Percentiles rank a stretch among this genome's conserved stretches.
Evolutionary conservation across 2,888 invertebrate species (phyloP).

Genomic region (Drosophila aldrichi): DNA sequence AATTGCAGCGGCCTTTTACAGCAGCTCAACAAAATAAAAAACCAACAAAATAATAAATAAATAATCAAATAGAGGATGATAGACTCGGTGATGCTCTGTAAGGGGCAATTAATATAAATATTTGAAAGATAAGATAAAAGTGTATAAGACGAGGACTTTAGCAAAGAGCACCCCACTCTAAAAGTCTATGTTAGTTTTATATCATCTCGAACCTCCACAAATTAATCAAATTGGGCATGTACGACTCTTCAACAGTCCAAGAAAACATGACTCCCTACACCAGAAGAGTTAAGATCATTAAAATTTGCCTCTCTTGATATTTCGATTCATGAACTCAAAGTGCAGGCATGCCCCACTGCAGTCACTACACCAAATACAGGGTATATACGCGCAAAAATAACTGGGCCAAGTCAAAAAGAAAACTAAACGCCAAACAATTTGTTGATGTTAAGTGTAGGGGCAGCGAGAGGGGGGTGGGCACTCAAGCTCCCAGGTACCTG

Average conservation of each 20-base stretch:
- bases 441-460: not conserved
- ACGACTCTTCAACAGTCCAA: too few relatives aligned
- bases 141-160: too few relatives aligned
- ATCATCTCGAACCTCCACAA: too few relatives aligned
- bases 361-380: not conserved
- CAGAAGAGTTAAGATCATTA: not conserved
- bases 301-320: not conserved
- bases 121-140: too few relatives aligned
- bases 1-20: slow-evolving; percentile 57
- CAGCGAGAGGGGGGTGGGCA: too few relatives aligned
- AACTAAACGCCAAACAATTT: slow-evolving; percentile 37
- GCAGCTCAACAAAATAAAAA: slow-evolving; percentile 12
- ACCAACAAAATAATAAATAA: not conserved
- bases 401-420: slow-evolving; percentile 39
- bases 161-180: too few relatives aligned
- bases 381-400: slow-evolving; percentile 23
- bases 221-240: too few relatives aligned
- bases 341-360: not conserved
- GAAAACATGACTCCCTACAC: too few relatives aligned
- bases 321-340: not conserved
- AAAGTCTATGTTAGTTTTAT: too few relatives aligned
- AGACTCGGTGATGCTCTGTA: slow-evolving; percentile 1
- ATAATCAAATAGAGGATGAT: not conserved
- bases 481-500: not conserved
- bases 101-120: not conserved